Base-by-base conservation (phyloP, 2,888 invertebrate genomes). In the Caenorhabditis sp. region DNA sequence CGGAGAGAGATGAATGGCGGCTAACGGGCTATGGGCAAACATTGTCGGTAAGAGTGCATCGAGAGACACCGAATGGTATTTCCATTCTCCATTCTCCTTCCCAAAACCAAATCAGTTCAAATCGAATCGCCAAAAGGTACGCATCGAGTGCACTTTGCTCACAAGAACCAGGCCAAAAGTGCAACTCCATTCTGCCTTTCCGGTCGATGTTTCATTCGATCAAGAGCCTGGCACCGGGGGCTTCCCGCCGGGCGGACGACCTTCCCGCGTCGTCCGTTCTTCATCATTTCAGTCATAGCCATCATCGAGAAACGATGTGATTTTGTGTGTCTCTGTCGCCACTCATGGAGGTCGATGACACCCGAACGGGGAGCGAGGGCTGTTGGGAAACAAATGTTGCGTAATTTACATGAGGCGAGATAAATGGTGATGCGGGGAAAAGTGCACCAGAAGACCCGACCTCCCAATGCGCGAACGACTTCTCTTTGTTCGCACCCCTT, bases 381-480 rank as follows among this genome's bases (percentile, higher is more conserved):
- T n/a, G n/a, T n/a, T n/a, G n/a, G 32, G 53, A 56, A 64, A 67
- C 67, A 60, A 67, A 67, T 76, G 76, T 76, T 76, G 76, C 76
- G 67, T 76, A 67, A 76, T 76, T 76, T 76, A 67, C 60, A 67
- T 67, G 58, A 37, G 51, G 26, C 24, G 26, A 11, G 55, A 20
- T 47, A n/a, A 55, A n/a, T n/a, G 26, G 55, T n/a, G 55, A 15
- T 2, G 55, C 32, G 8, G 47, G 58, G 53, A 60, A 72, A 72
- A 40, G 40, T 40, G 74, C 47, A 65, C 60, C 35, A 32, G 37
- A 11, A 15, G 40, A 24, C 44, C 65, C 56, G 50, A 64, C 64
- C 64, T 64, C 72, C 72, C 56, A 74, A 74, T 74, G 74, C 74
- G 74, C 74, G 74, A 74, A 70, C 72, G 64, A 72, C 64, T 72